Conservation (phyloP, 2,888 invertebrate genomes). For the Philereme transversata region DNA sequence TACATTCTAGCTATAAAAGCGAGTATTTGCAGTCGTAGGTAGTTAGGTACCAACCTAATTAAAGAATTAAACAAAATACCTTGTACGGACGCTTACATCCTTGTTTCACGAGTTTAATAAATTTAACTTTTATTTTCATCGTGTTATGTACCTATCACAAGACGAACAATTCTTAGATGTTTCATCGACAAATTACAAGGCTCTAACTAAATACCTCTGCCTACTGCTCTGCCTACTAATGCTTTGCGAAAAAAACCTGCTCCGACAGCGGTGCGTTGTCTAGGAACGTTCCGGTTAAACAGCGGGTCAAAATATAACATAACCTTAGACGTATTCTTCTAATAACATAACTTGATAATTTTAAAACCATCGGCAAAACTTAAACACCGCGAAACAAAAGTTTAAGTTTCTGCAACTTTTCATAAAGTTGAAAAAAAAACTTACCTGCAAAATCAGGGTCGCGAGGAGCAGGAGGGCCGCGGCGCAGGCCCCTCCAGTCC, state of each 20-base stretch:
- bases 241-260: neutral
- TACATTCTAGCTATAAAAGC: too few species aligned
- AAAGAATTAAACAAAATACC: too few species aligned
- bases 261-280: neutral
- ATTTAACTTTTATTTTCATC: too few species aligned
- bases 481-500: constrained; percentile 55
- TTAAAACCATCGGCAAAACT: constrained; percentile 13
- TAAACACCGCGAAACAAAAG: constrained; percentile 4
- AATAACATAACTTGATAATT: neutral
- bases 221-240: neutral
- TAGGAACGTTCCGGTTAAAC: neutral
- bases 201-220: too few species aligned
- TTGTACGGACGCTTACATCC: too few species aligned
- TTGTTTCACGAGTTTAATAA: too few species aligned
- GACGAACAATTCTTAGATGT: too few species aligned
- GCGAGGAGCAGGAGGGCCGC: constrained; percentile 61
- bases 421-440: constrained; percentile 15
- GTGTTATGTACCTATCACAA: too few species aligned
- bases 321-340: too few species aligned
- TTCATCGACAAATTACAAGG: too few species aligned
- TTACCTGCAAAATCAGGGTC: constrained; percentile 50
- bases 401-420: constrained; percentile 15
- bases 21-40: too few species aligned
- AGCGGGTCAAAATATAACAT: neutral
- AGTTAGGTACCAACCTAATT: too few species aligned